phyloP scores from a whole-genome alignment of 2,113 vertebrate genomes.

The Tyto alba region DNA sequence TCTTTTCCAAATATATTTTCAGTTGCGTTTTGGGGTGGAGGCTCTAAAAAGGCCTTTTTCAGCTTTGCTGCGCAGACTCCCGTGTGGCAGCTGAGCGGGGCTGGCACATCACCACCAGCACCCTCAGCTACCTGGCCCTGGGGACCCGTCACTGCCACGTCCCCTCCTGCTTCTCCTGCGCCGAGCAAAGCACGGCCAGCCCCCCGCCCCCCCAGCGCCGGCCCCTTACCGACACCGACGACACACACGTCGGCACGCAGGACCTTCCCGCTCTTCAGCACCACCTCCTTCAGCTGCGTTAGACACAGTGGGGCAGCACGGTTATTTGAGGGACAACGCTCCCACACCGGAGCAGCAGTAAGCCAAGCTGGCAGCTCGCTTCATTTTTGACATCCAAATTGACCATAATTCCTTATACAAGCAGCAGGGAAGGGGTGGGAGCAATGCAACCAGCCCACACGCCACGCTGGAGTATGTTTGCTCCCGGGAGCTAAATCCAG shows the following conservation, averaged over 20 bases:
- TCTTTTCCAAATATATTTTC: not conserved
- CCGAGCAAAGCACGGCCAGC: not conserved
- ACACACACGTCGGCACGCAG: conserved; percentile 93
- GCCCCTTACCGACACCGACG: conserved; percentile 86
- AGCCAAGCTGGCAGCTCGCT: not conserved
- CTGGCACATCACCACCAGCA: not conserved
- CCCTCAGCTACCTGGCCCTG: too few species aligned
- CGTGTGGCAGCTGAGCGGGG: not conserved
- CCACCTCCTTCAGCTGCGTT: conserved; percentile 91
- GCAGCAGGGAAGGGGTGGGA: not conserved
- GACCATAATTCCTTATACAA: not conserved
- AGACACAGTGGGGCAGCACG: not conserved
- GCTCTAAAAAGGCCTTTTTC: not conserved
- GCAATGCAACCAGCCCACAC: not conserved
- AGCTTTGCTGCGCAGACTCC: not conserved
- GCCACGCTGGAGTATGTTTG: rapidly evolving
- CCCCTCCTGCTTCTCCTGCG: not conserved
- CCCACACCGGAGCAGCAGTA: not conserved
- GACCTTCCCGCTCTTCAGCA: conserved; percentile 96
- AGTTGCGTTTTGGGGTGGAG: not conserved
- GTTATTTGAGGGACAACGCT: not conserved
- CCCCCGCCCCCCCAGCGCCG: rapidly evolving
- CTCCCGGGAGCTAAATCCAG: not conserved
- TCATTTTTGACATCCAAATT: not conserved
- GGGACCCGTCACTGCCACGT: rapidly evolving